Evolutionary conservation across 1,140 invertebrate species (phyloP), one percentile per base, ranked within the genome.

Genomic region (Pantala flavescens): DNA sequence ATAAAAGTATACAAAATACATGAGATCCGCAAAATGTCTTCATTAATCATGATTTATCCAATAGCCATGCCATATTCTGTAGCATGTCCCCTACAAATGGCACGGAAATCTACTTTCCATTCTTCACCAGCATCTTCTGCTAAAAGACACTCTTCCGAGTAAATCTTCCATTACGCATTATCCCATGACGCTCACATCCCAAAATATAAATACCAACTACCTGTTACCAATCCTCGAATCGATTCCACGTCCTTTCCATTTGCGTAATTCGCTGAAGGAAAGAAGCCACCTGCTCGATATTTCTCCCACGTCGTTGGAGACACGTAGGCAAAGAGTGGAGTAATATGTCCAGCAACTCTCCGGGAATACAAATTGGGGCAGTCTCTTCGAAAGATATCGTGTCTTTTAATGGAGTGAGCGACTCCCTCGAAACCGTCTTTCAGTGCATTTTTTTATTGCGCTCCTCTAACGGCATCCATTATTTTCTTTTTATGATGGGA

Each of bases 381-480:
- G 49, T 63, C n/a, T 63, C 49, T 63, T 63, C 49, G 49, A 63
- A 63, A 63, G 49, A 63, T 63, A 63, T 63, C 49, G 49, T 63
- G 49, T 63, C 49, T 63, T 63, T 63, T 63, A 63, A 63, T 63
- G 49, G 49, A 63, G 49, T 63, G 49, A 63, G n/a, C 49, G 12
- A 63, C 49, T 63, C 49, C 49, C 49, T 63, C 49, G 49, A 63
- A 63, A 21, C 49, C 49, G 49, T 63, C 49, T 63, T 63, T 5
- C 49, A 19, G 9, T 36, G 28, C 28, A 9, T 36, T 36, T 36
- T 36, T 36, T 36, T 36, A 36, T 36, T 36, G 9, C 28, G 9
- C 28, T 36, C 2, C 28, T 36, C 28, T 36, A 36, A 36, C 28
- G 28, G 28, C 28, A 9, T 36, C 28, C 28, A 36, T 36, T 36